Base-by-base conservation (phyloP, 1,140 invertebrate species). In the Heliconius eleuchia region DNA sequence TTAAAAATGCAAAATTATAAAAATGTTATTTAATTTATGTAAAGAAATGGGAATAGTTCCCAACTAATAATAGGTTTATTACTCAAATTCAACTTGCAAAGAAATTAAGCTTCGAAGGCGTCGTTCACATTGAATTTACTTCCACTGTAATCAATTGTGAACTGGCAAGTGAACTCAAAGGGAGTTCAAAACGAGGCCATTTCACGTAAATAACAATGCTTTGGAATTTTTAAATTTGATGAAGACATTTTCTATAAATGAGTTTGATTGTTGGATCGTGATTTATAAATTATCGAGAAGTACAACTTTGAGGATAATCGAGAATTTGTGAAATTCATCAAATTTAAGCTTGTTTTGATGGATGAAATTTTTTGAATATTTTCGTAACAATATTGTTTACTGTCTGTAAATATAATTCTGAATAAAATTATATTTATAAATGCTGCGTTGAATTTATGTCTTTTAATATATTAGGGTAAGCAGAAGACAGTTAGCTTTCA, bases 81-180 rank as follows among this genome's bases (percentile, higher is more conserved):
- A n/a, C 9, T 66, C 52, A 75, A 60, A 60, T 52, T 55, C 19
- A 34, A 39, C 71, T 39, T 57, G 42, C 52, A 75, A 75, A 60
- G 19, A 37, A 75, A 75, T 42, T 27, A 39, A 60, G 55, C 74
- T n/a, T 39, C 27, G 27, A 34, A 39, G 55, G 55, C 55, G 55
- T 55, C n/a, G 70, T 77, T 77, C 76, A 72, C 76, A 42, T n/a
- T 77, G 34, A 77, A 77, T 77, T 77, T 70, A 55, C 71, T 77
- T 66, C 27, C 30, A 71, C 71, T 79, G 72, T 79, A 79, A 79
- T 79, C 46, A 79, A 79, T 79, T 79, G 74, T 34, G 57, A 79
- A 79, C 77, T 74, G 73, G 77, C 66, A 79, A 79, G 57, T 66
- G 23, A 27, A 66, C 23, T 66, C 57, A 66, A 66, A 66, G 57